These are phyloP conservation scores for Tigriopus japonicus DNA, from an alignment of 1,140 invertebrate species.

Conservation along the genomic window DNA sequence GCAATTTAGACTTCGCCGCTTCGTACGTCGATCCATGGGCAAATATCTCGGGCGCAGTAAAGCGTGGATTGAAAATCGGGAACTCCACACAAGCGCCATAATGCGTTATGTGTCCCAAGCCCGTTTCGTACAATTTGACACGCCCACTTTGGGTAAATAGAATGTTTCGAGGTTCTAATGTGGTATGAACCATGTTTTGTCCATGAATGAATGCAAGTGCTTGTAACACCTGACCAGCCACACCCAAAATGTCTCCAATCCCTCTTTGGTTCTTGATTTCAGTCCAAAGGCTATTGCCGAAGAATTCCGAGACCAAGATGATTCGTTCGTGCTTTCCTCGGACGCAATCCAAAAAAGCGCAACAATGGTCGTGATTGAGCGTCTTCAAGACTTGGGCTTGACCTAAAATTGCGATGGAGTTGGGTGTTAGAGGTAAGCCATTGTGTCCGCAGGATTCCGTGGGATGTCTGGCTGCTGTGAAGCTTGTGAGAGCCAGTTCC, in stretches of 20 bases:
- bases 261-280: slow-evolving; percentile 13
- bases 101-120: slow-evolving; percentile 75
- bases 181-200: slow-evolving; percentile 52
- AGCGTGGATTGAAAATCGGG: slow-evolving; percentile 46
- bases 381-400: slow-evolving; percentile 62
- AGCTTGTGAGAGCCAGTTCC: slow-evolving; percentile 20
- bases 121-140: slow-evolving; percentile 79
- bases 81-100: slow-evolving; percentile 64
- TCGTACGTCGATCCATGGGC: background rate
- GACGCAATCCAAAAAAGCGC: slow-evolving; percentile 72
- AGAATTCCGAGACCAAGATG: slow-evolving; percentile 68
- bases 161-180: slow-evolving; percentile 63
- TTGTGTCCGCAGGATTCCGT: slow-evolving; percentile 84
- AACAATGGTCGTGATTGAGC: slow-evolving; percentile 57
- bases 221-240: slow-evolving; percentile 46
- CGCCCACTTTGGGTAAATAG: slow-evolving; percentile 45
- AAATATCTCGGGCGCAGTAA: slow-evolving; percentile 2
- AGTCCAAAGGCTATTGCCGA: slow-evolving; percentile 27
- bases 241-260: slow-evolving; percentile 33
- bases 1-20: slow-evolving; percentile 1
- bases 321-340: slow-evolving; percentile 84
- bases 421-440: slow-evolving; percentile 81
- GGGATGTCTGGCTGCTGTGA: slow-evolving; percentile 69
- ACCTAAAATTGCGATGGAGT: slow-evolving; percentile 83
- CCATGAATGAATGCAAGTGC: slow-evolving; percentile 53